These are phyloP conservation scores for Hylyphantes graminicola DNA, from an alignment of 1,140 invertebrate species.

Conservation along the genomic window DNA sequence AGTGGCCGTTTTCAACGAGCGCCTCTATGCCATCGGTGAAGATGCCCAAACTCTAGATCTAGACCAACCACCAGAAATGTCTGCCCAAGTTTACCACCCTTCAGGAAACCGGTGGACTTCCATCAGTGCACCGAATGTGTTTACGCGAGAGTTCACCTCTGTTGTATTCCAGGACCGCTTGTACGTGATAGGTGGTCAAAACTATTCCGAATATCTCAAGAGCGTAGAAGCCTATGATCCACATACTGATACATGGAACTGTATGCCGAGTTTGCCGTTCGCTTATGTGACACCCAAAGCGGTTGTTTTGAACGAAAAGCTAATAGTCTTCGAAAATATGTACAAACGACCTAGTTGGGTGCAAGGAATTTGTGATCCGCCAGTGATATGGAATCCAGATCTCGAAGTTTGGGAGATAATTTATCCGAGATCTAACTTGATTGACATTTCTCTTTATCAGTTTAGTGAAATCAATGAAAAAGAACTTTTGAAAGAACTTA, in stretches of 20 bases:
- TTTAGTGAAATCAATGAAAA: not conserved
- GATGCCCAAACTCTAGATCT: not conserved
- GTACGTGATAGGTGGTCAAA: conserved; percentile 1
- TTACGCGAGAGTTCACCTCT: not conserved
- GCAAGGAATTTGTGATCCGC: not conserved
- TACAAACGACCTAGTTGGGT: not conserved
- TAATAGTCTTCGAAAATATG: conserved; percentile 1
- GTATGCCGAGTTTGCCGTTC: conserved; percentile 1
- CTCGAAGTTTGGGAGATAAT: not conserved
- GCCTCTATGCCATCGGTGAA: conserved; percentile 13
- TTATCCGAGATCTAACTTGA: not conserved
- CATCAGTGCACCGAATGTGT: not conserved
- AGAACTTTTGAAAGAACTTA: not conserved
- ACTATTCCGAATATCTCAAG: not conserved
- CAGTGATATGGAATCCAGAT: not conserved
- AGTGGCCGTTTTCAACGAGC: not conserved
- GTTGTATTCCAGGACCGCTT: not conserved
- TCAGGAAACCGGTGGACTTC: not conserved
- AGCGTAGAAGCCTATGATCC: conserved; percentile 18
- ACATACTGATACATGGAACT: not conserved
- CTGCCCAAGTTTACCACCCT: not conserved
- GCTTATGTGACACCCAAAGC: conserved; percentile 5
- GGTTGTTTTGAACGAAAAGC: not conserved
- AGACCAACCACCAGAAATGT: not conserved
- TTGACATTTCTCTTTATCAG: not conserved